phyloP scores from a whole-genome alignment of 2,797 vertebrate species.

The Crocodylus rhombifer region DNA sequence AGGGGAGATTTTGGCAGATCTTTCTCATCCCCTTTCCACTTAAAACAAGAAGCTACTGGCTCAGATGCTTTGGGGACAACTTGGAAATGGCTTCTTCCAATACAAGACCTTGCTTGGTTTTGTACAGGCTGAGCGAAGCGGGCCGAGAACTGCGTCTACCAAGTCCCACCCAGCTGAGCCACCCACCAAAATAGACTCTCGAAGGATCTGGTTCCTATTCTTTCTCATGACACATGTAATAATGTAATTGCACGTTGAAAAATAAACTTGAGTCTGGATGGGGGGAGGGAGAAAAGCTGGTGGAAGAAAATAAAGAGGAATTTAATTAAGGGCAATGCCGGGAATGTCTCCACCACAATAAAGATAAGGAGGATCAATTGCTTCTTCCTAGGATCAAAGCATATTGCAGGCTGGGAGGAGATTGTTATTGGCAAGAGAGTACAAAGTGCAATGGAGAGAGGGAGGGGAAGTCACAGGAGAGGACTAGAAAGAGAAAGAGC shows the following conservation, averaged over 20 bases:
- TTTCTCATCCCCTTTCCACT: accelerated
- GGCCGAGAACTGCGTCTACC: background rate
- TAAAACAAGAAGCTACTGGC: accelerated
- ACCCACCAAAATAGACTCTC: accelerated
- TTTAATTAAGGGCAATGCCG: slow-evolving; percentile 70
- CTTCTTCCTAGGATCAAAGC: slow-evolving; percentile 71
- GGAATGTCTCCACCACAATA: slow-evolving; percentile 56
- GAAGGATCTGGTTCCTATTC: background rate
- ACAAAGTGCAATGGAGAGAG: slow-evolving; percentile 20
- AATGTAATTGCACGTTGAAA: background rate
- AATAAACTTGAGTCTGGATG: background rate
- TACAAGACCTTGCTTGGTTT: background rate
- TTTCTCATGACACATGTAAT: background rate
- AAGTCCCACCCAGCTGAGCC: background rate
- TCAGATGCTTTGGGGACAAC: background rate
- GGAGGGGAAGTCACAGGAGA: background rate
- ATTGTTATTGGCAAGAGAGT: slow-evolving; percentile 17
- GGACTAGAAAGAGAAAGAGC: background rate
- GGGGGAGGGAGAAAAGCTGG: background rate
- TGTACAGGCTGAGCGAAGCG: background rate
- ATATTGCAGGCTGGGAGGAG: slow-evolving; percentile 25
- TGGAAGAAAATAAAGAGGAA: slow-evolving; percentile 38
- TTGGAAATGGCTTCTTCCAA: background rate
- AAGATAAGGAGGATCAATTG: slow-evolving; percentile 76
- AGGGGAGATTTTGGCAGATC: background rate